phyloP scores from a whole-genome alignment of 2,113 vertebrate species.

The Corythoichthys haematopterus region DNA sequence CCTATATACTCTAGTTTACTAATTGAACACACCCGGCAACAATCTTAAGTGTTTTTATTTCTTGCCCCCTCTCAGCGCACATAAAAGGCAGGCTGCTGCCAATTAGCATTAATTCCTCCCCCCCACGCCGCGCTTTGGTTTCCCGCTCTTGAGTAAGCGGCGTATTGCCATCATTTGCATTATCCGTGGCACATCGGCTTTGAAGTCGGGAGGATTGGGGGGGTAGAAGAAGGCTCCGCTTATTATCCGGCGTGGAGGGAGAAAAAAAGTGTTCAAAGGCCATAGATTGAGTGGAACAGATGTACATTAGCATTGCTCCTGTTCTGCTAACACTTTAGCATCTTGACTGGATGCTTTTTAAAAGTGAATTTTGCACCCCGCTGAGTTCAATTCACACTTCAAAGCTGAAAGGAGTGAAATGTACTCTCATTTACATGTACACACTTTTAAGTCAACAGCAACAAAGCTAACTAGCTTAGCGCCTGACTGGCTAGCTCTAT shows the following conservation, averaged over 20 bases:
- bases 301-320: conserved; percentile 97
- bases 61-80: conserved; percentile 67
- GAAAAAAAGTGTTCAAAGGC: conserved; percentile 91
- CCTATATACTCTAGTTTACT: conserved; percentile 53
- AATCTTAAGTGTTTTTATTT: conserved; percentile 65
- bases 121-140: conserved; percentile 65
- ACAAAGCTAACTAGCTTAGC: not conserved
- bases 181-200: conserved; percentile 94
- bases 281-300: conserved; percentile 98
- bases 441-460: conserved; percentile 81
- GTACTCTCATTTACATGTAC: conserved; percentile 38
- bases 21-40: conserved; percentile 70
- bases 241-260: conserved; percentile 79
- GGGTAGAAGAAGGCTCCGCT: conserved; percentile 93
- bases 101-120: conserved; percentile 83
- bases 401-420: conserved; percentile 93
- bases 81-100: conserved; percentile 87
- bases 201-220: conserved; percentile 95
- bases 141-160: conserved; percentile 76
- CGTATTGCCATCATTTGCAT: conserved; percentile 98
- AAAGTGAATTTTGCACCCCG: conserved; percentile 82
- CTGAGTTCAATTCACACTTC: conserved; percentile 91
- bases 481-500: too few species aligned
- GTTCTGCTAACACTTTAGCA: conserved; percentile 83
- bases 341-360: conserved; percentile 72